Evolutionary conservation across 2,113 vertebrate genomes (phyloP).

Genomic region (Oplegnathus fasciatus): DNA sequence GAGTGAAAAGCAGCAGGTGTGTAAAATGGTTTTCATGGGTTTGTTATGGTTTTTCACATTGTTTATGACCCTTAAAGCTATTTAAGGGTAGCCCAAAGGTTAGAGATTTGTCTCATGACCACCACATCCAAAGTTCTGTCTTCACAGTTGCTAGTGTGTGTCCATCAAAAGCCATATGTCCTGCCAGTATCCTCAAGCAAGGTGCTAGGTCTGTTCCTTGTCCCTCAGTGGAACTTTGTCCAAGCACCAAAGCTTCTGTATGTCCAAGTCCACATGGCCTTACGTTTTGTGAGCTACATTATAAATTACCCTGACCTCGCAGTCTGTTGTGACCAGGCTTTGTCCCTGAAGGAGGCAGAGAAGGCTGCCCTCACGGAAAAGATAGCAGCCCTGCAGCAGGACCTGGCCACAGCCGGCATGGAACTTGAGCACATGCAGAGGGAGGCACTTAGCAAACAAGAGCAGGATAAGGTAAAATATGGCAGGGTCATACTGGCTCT

Average conservation of each 20-base stretch:
- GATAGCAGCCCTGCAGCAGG: constrained; percentile 74
- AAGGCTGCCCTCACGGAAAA: constrained; percentile 78
- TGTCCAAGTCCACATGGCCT: background rate
- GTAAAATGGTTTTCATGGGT: constrained; percentile 31
- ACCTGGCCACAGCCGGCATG: constrained; percentile 71
- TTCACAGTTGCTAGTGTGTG: background rate
- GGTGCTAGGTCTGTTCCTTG: background rate
- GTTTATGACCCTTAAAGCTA: constrained; percentile 23
- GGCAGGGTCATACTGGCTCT: background rate
- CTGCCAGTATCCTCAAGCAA: background rate
- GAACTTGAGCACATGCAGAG: constrained; percentile 79
- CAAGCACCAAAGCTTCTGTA: background rate
- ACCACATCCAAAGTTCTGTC: background rate
- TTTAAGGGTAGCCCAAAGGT: background rate
- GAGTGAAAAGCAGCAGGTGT: constrained; percentile 79
- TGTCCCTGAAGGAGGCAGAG: constrained; percentile 86
- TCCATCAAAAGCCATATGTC: background rate
- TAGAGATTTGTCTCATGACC: background rate
- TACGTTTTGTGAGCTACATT: background rate
- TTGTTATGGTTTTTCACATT: constrained; percentile 8
- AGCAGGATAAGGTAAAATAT: constrained; percentile 85
- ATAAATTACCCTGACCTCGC: background rate
- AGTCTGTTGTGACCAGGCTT: constrained; percentile 75
- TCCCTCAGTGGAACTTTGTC: background rate
- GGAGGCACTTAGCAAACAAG: constrained; percentile 80